Evolutionary conservation across 1,140 invertebrate species (phyloP).

Genomic region (Chionoecetes opilio): DNA sequence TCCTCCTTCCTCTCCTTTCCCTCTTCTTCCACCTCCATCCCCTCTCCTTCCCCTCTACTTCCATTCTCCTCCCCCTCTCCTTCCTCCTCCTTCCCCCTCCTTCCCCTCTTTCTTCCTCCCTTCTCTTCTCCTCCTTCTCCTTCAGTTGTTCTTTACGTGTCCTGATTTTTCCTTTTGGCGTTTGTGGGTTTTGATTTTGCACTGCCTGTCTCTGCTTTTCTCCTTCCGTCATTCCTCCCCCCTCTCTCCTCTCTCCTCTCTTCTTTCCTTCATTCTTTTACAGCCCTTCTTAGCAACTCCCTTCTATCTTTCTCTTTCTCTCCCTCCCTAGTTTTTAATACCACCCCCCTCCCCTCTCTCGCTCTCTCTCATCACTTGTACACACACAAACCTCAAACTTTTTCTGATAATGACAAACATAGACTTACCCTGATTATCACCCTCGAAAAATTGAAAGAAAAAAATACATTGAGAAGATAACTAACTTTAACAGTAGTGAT

Average conservation of each 20-base stretch:
- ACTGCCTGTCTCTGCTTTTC: background rate
- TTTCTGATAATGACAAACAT: no score
- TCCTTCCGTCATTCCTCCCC: background rate
- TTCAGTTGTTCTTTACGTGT: background rate
- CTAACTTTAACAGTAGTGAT: no score
- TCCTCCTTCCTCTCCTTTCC: background rate
- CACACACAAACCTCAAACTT: background rate
- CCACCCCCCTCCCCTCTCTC: background rate
- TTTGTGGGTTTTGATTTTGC: background rate
- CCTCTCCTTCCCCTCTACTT: background rate
- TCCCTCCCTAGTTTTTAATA: background rate
- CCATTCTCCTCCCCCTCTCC: background rate
- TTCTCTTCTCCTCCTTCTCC: background rate
- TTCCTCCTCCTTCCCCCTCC: background rate
- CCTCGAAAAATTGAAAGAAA: no score
- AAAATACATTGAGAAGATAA: no score
- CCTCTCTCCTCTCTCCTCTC: slow-evolving; percentile 6
- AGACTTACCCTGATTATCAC: no score
- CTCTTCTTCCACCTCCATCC: background rate
- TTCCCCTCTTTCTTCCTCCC: background rate
- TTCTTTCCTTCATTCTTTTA: background rate
- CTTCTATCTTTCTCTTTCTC: background rate
- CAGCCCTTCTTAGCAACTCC: background rate
- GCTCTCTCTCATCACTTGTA: background rate
- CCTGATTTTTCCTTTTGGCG: background rate